These are phyloP conservation scores for Ganaspis brasiliensis DNA, from an alignment of 2,888 invertebrate genomes.

Conservation along the genomic window DNA sequence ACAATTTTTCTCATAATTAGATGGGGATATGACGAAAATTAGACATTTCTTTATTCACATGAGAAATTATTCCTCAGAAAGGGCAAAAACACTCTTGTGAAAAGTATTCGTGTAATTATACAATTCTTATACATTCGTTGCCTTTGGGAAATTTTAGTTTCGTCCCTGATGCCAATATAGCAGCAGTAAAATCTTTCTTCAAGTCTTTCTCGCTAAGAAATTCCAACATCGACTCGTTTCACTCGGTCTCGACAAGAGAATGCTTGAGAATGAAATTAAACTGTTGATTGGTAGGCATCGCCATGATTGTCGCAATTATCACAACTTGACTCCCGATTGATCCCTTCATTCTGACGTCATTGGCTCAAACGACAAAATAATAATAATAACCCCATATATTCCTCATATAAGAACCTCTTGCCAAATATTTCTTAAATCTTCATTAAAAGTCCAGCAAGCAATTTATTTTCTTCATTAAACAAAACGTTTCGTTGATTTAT, in stretches of 20 bases:
- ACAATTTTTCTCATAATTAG: too few species aligned
- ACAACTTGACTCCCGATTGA: conserved; percentile 79
- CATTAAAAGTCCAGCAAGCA: too few species aligned
- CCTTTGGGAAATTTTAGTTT: conserved; percentile 5
- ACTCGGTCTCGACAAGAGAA: conserved; percentile 47
- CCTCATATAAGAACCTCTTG: not conserved
- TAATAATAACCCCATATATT: conserved; percentile 8
- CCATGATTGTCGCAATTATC: conserved; percentile 78
- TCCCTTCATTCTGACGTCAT: conserved; percentile 73
- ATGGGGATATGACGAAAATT: too few species aligned
- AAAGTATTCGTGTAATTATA: too few species aligned
- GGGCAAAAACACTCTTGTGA: too few species aligned
- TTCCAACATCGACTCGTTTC: conserved; percentile 46
- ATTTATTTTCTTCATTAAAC: too few species aligned
- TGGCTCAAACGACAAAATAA: conserved; percentile 40
- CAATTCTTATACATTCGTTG: not conserved
- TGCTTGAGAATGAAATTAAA: conserved; percentile 61
- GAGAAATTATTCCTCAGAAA: too few species aligned
- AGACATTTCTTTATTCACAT: too few species aligned
- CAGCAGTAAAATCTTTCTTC: conserved; percentile 21
- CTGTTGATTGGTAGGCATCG: conserved; percentile 71
- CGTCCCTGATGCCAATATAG: conserved; percentile 23
- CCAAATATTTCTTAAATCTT: not conserved
- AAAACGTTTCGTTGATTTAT: too few species aligned
- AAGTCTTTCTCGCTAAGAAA: conserved; percentile 19